Conservation (phyloP, 2,113 vertebrate species). For the Thunnus thynnus region DNA sequence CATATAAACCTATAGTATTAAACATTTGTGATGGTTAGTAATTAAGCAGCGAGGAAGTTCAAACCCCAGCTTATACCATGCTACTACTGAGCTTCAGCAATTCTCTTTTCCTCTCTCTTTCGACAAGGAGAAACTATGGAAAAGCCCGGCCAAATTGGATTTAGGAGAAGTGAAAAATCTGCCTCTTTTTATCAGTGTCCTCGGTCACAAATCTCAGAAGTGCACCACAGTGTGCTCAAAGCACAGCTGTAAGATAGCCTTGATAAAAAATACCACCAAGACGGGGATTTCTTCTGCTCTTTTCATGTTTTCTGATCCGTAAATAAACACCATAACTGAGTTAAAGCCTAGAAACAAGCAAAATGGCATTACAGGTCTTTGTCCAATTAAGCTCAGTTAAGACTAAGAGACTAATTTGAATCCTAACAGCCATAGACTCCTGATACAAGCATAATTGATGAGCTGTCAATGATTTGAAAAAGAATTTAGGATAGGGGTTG, state of each 20-base stretch:
- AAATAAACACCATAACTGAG: conserved; percentile 45
- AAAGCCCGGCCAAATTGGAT: conserved; percentile 48
- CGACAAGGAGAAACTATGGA: neutral
- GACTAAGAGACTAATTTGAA: conserved; percentile 24
- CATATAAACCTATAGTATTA: conserved; percentile 23
- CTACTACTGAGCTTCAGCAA: neutral
- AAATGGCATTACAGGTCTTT: conserved; percentile 22
- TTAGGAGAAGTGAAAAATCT: conserved; percentile 18
- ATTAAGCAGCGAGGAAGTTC: conserved; percentile 35
- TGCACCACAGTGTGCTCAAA: conserved; percentile 43
- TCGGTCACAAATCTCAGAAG: conserved; percentile 52
- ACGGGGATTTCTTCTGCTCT: conserved; percentile 46
- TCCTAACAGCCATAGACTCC: conserved; percentile 34
- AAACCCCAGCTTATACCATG: neutral
- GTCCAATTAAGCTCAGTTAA: conserved; percentile 9
- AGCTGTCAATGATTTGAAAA: conserved; percentile 46
- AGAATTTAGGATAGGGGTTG: conserved; percentile 5
- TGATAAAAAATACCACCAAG: conserved; percentile 54
- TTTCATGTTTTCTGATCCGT: conserved; percentile 42
- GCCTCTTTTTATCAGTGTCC: conserved; percentile 66
- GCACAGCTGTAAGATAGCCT: conserved; percentile 46
- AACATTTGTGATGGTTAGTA: conserved; percentile 32
- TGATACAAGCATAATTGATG: conserved; percentile 39
- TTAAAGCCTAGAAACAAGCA: conserved; percentile 22
- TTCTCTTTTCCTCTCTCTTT: conserved; percentile 18